phyloP scores from a whole-genome alignment of 2,113 vertebrate genomes.

The Tinamus guttatus region DNA sequence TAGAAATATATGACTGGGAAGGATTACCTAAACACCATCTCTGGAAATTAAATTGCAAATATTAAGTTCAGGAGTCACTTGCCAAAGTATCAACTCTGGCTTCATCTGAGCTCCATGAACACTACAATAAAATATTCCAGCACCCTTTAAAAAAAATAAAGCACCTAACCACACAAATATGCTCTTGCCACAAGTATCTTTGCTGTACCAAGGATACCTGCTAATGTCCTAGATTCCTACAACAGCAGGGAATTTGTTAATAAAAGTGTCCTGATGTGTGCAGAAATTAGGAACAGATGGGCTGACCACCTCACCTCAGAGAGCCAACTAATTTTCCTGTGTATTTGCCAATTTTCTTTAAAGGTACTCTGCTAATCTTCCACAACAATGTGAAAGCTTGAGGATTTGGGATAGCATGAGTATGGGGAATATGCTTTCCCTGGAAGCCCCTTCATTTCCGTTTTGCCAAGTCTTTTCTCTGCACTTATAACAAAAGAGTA shows the following conservation, averaged over 20 bases:
- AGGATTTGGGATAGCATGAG: not conserved
- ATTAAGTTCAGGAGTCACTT: not conserved
- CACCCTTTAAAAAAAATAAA: not conserved
- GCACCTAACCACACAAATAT: not conserved
- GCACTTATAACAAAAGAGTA: not conserved
- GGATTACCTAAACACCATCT: not conserved
- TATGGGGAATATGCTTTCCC: not conserved
- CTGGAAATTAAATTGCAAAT: not conserved
- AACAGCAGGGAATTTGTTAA: not conserved
- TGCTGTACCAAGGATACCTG: not conserved
- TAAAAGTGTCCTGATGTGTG: not conserved
- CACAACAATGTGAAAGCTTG: not conserved
- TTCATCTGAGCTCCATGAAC: not conserved
- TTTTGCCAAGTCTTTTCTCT: not conserved
- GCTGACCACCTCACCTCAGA: not conserved
- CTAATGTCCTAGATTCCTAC: not conserved
- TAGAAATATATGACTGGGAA: not conserved
- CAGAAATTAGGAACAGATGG: not conserved
- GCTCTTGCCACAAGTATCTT: not conserved
- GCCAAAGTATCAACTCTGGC: not conserved
- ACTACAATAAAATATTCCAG: not conserved
- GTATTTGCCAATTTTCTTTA: not conserved
- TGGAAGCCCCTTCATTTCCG: not conserved
- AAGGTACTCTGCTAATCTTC: not conserved
- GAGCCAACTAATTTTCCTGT: not conserved